phyloP scores from a whole-genome alignment of 2,113 vertebrate species.

The Tympanuchus pallidicinctus region DNA sequence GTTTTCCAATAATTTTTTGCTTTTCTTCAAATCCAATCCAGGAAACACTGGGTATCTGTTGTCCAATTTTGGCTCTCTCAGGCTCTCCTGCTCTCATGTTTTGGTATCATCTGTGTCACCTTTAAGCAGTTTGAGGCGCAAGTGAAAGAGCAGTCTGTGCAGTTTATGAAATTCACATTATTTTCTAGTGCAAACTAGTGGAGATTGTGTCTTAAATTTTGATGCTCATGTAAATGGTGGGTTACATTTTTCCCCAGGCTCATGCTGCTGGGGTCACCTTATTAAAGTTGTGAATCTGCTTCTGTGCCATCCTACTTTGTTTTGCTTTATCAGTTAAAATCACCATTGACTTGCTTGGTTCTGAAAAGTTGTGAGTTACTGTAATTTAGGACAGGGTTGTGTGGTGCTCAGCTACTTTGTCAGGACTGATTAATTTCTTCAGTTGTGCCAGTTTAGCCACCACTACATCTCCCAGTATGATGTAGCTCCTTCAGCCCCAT shows the following conservation, averaged over 20 bases:
- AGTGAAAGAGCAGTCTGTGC: neutral
- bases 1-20: neutral
- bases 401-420: neutral
- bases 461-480: neutral
- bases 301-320: neutral
- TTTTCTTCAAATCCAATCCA: neutral
- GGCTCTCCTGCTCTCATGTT: neutral
- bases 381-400: neutral
- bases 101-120: neutral
- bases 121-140: neutral
- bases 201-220: neutral
- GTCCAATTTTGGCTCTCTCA: neutral
- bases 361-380: neutral
- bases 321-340: conserved; percentile 13
- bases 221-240: neutral
- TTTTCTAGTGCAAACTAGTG: conserved; percentile 1
- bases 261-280: neutral
- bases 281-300: conserved; percentile 4
- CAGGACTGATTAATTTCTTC: conserved; percentile 40
- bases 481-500: neutral
- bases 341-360: neutral
- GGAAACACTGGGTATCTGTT: neutral
- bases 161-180: neutral
- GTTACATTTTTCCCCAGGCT: neutral
- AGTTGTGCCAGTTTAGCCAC: conserved; percentile 9